Evolutionary conservation across 2,797 vertebrate genomes (phyloP), one percentile per base, ranked within the genome.

Genomic region (Hoplostethus mediterraneus): DNA sequence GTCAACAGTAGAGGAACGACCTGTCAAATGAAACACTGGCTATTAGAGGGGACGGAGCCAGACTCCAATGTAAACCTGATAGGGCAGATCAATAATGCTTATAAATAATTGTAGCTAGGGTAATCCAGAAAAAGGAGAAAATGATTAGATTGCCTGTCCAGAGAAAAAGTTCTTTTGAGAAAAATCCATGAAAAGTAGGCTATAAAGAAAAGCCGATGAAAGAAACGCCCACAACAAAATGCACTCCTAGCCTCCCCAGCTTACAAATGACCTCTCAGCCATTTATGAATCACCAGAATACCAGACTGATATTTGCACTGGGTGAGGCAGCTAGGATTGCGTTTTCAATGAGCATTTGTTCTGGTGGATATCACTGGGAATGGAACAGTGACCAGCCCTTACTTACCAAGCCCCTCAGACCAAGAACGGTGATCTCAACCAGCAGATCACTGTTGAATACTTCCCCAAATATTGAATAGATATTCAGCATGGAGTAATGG

Each of bases 241-340:
- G 73, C 55, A 73, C 75, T 58, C 62, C 64, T 59, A 45, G 45
- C 38, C 47, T 73, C 77, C 73, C 45, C 71, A 65, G 49, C 28
- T 67, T 52, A 68, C 59, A 85, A 77, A 74, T 75, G 67, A 87
- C 62, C 74, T 87, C 65, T 78, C 71, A 57, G 73, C 55, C 55
- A 75, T 75, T 83, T 81, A 85, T 89, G 87, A 90, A 86, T 90
- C 81, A 91, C 75, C 60, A 75, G 36, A 83, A 83, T 81, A 63
- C 64, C 63, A 77, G 73, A 74, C 51, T 87, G 78, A 81, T 89
- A 80, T 89, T 88, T 89, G 81, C 72, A 69, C 40, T 84, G 88
- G 87, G 88, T 82, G 84, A 92, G 87, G 80, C 87, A 76, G 69
- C 58, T 53, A 45, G 56, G 52, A 72, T 38, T 73, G 54, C 40